phyloP scores from a whole-genome alignment of 2,113 vertebrate species.

The Saguinus imperator region DNA sequence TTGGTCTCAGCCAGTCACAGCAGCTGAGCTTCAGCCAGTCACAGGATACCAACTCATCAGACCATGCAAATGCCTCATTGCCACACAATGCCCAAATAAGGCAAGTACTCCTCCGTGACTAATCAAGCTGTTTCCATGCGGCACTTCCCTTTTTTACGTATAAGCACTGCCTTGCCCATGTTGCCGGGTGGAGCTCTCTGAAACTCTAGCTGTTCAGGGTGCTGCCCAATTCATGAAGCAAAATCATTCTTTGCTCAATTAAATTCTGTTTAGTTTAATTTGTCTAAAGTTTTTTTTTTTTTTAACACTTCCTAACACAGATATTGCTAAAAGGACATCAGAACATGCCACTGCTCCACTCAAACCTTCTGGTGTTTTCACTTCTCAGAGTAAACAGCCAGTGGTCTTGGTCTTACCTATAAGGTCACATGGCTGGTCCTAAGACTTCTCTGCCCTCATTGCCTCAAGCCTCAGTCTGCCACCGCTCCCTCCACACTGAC shows the following conservation, averaged over 20 bases:
- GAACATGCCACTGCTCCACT: no score
- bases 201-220: not conserved
- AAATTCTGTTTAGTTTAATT: not conserved
- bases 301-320: not conserved
- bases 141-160: not conserved
- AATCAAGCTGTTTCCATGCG: not conserved
- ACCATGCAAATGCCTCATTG: not conserved
- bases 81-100: no score
- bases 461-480: not conserved
- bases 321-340: not conserved
- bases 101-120: not conserved
- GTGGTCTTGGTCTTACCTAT: not conserved
- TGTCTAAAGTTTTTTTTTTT: not conserved
- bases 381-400: not conserved
- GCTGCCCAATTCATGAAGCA: not conserved
- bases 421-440: no score
- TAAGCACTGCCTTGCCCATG: not conserved
- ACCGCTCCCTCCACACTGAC: not conserved
- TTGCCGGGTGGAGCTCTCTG: not conserved
- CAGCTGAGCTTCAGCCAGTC: not conserved
- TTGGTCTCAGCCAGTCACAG: not conserved
- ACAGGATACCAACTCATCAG: not conserved
- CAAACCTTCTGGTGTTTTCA: not conserved
- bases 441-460: not conserved
- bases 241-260: not conserved